Conservation (phyloP, 92 coral and sea anemone genomes). For the Galaxea fascicularis region DNA sequence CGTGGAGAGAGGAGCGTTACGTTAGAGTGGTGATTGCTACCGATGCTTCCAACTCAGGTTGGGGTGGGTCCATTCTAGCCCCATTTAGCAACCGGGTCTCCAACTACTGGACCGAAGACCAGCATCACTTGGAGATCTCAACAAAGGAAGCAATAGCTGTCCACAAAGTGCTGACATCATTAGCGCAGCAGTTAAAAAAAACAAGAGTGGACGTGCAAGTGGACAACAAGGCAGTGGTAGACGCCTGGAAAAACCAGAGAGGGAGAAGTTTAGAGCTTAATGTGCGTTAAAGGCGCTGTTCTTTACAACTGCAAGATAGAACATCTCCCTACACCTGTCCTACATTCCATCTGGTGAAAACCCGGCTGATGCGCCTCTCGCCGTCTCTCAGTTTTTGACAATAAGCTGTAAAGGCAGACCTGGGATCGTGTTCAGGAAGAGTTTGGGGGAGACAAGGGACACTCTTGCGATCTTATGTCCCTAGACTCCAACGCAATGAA, state of each 20-base stretch:
- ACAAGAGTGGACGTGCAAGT: slow-evolving; percentile 21
- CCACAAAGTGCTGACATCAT: background rate
- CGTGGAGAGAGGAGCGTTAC: slow-evolving; percentile 40
- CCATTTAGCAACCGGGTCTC: slow-evolving; percentile 17
- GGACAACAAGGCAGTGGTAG: slow-evolving; percentile 23
- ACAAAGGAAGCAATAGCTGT: too few relatives aligned
- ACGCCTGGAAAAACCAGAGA: slow-evolving; percentile 23
- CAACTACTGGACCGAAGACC: slow-evolving; percentile 43
- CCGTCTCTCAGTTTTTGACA: too few relatives aligned
- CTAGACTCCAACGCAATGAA: too few relatives aligned
- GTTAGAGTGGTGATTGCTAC: slow-evolving; percentile 40
- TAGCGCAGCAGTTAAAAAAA: background rate
- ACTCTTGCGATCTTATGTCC: too few relatives aligned
- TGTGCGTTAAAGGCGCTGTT: slow-evolving; percentile 29
- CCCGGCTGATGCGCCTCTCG: slow-evolving; percentile 11
- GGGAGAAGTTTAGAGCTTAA: slow-evolving; percentile 15
- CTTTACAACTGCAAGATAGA: slow-evolving; percentile 7
- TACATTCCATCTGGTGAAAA: slow-evolving; percentile 18
- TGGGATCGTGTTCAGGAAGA: too few relatives aligned
- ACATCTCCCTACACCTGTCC: slow-evolving; percentile 14
- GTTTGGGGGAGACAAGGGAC: too few relatives aligned
- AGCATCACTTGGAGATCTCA: slow-evolving; percentile 17
- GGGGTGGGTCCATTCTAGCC: slow-evolving; percentile 30
- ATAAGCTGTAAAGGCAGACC: too few relatives aligned
- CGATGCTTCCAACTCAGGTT: slow-evolving; percentile 49